Conservation (phyloP, 92 coral and sea anemone species). For the Metridium senile region DNA sequence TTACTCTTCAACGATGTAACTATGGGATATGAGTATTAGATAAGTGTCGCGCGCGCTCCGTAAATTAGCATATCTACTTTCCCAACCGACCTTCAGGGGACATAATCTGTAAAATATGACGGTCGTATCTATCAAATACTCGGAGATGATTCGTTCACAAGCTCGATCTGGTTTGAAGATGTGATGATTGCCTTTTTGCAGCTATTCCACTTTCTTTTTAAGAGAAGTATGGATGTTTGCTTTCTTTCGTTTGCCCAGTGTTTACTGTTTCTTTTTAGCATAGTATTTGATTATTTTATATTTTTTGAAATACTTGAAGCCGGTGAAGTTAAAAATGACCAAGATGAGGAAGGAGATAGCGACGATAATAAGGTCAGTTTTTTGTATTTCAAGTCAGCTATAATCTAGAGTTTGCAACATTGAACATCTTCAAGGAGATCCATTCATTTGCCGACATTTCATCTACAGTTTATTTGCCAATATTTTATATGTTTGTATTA, state of each 20-base stretch:
- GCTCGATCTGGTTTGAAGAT: slow-evolving; percentile 1
- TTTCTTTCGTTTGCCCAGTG: slow-evolving; percentile 4
- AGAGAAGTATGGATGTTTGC: slow-evolving; percentile 33
- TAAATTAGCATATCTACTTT: slow-evolving; percentile 18
- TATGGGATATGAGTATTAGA: slow-evolving; percentile 6
- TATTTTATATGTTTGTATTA: neutral
- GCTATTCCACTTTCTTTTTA: slow-evolving; percentile 48
- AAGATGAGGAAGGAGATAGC: slow-evolving; percentile 9
- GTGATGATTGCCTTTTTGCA: slow-evolving; percentile 62
- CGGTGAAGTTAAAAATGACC: neutral
- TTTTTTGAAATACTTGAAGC: slow-evolving; percentile 36
- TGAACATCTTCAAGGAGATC: neutral
- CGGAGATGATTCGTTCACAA: neutral
- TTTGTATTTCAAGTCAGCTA: too few species aligned
- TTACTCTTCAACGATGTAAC: slow-evolving; percentile 11
- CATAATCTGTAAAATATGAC: neutral
- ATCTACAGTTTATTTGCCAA: neutral
- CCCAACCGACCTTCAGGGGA: slow-evolving; percentile 1
- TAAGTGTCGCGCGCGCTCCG: slow-evolving; percentile 1
- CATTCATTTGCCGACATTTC: neutral
- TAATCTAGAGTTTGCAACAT: neutral
- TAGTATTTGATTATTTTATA: slow-evolving; percentile 40
- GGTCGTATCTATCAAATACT: neutral
- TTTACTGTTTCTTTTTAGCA: slow-evolving; percentile 13
- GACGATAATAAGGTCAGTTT: slow-evolving; percentile 39